These are phyloP conservation scores for Sinocyclocheilus anophthalmus DNA, from an alignment of 2,113 vertebrate genomes.

Conservation along the genomic window DNA sequence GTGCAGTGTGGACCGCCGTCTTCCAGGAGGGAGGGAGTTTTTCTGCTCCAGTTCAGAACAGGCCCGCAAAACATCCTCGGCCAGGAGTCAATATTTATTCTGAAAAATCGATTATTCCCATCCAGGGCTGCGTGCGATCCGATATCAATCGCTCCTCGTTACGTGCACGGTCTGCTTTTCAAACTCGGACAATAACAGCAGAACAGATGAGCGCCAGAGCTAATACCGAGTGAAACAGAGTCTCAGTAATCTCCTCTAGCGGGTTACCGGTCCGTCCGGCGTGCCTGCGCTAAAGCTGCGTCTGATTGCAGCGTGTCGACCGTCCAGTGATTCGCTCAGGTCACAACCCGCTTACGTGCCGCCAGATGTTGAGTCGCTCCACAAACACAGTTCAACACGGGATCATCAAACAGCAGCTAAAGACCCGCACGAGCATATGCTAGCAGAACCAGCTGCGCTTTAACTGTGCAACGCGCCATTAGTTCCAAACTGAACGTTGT, in stretches of 20 bases:
- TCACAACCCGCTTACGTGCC: background rate
- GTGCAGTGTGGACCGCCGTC: background rate
- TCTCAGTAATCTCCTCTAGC: background rate
- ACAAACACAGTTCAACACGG: slow-evolving; percentile 43
- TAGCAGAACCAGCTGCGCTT: background rate
- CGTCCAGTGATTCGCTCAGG: background rate
- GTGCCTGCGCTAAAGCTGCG: too few relatives aligned
- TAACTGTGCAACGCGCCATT: slow-evolving; percentile 32
- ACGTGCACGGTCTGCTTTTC: too few relatives aligned
- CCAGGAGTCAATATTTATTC: slow-evolving; percentile 42
- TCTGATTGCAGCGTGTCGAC: too few relatives aligned
- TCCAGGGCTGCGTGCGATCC: slow-evolving; percentile 15
- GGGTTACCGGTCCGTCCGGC: background rate
- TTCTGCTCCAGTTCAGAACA: slow-evolving; percentile 3
- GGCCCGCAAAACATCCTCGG: background rate
- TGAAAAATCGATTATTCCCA: slow-evolving; percentile 37
- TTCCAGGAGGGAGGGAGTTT: background rate
- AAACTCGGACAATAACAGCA: background rate
- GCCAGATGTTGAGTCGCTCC: slow-evolving; percentile 42
- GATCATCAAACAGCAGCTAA: slow-evolving; percentile 25
- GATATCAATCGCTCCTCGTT: slow-evolving; percentile 27
- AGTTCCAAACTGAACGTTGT: background rate
- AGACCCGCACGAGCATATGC: background rate
- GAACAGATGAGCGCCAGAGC: too few relatives aligned
- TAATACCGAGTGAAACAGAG: background rate